Conservation (phyloP, 1,140 invertebrate genomes). For the Zaprionus ghesquierei region DNA sequence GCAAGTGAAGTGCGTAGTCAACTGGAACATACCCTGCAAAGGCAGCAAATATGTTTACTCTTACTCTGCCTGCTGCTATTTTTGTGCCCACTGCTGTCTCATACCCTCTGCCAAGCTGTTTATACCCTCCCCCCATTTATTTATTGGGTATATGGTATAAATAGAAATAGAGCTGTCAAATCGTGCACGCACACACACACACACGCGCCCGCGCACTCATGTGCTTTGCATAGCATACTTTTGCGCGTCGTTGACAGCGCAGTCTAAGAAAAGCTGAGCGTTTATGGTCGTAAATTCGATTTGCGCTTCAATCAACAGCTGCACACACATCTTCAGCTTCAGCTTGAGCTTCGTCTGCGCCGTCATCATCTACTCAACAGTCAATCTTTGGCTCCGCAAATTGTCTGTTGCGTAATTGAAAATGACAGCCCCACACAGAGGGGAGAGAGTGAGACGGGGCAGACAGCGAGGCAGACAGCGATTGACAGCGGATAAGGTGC, state of each 20-base stretch:
- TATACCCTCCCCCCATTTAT: not conserved
- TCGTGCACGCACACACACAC: not conserved
- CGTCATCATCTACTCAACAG: not conserved
- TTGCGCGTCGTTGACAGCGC: constrained; percentile 20
- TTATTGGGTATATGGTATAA: not conserved
- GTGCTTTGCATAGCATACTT: constrained; percentile 48
- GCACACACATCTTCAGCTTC: constrained; percentile 10
- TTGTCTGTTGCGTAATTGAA: constrained; percentile 36
- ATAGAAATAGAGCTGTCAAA: constrained; percentile 30
- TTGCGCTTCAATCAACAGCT: constrained; percentile 48
- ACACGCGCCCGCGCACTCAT: not conserved
- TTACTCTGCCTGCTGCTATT: not conserved
- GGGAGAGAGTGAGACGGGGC: not conserved
- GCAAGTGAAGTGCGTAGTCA: not conserved
- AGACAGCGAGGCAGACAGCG: not conserved
- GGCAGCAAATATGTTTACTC: too few species aligned
- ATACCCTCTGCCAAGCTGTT: not conserved
- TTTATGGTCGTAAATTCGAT: constrained; percentile 48
- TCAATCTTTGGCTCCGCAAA: constrained; percentile 1
- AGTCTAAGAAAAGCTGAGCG: constrained; percentile 16
- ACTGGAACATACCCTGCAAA: not conserved
- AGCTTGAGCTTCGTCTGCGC: not conserved
- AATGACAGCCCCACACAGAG: constrained; percentile 17
- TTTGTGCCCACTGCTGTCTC: not conserved
- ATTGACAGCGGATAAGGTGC: constrained; percentile 5